phyloP scores from a whole-genome alignment of 2,888 invertebrate species.

The Synanthedon tipuliformis region DNA sequence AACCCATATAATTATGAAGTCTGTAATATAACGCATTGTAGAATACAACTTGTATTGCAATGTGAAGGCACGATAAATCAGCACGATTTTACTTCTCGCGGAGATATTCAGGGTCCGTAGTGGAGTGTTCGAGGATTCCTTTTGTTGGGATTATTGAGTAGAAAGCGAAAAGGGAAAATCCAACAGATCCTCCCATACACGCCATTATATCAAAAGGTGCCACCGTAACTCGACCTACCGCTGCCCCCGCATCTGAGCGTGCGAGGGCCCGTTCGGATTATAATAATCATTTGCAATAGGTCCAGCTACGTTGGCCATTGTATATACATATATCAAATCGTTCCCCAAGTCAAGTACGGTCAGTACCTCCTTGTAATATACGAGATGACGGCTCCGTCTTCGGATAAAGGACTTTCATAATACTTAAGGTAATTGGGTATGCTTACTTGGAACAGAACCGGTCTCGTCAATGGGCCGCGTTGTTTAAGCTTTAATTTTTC shows the following conservation, averaged over 20 bases:
- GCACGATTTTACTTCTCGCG: slow-evolving; percentile 7
- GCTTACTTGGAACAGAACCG: neutral
- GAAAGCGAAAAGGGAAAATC: slow-evolving; percentile 33
- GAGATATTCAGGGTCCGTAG: neutral
- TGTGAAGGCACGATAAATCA: neutral
- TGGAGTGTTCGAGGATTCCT: slow-evolving; percentile 20
- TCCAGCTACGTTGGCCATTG: slow-evolving; percentile 2
- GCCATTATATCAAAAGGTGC: neutral
- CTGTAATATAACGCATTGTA: too few species aligned
- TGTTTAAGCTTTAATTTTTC: too few species aligned
- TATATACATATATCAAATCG: slow-evolving; percentile 12
- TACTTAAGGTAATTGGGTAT: neutral
- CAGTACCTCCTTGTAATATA: slow-evolving; percentile 8
- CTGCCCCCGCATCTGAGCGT: neutral
- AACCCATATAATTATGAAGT: too few species aligned
- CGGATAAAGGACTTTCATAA: slow-evolving; percentile 1
- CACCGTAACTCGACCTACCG: neutral
- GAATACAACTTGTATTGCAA: too few species aligned
- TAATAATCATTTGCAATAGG: neutral
- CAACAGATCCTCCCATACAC: slow-evolving; percentile 15
- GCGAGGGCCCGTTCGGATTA: neutral
- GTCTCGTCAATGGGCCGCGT: too few species aligned
- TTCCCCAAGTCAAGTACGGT: slow-evolving; percentile 20
- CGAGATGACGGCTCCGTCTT: neutral
- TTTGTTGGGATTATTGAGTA: slow-evolving; percentile 42